Evolutionary conservation across 1,140 invertebrate genomes (phyloP).

Genomic region (Diorhabda carinulata): DNA sequence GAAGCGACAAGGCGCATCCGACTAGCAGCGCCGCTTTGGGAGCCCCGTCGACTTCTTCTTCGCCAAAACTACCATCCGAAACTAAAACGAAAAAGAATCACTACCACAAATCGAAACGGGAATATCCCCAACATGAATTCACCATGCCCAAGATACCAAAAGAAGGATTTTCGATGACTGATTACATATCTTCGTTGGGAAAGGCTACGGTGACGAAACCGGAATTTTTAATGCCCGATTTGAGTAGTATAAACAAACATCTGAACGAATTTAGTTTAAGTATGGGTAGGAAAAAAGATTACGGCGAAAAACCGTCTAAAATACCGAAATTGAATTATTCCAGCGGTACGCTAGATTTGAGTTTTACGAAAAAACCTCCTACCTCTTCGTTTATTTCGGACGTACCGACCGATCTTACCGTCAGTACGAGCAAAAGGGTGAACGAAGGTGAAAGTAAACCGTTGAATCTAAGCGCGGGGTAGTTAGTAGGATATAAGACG

Average conservation of each 20-base stretch:
- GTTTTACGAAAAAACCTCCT: slow-evolving; percentile 25
- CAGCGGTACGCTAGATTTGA: slow-evolving; percentile 34
- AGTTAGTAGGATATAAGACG: slow-evolving; percentile 14
- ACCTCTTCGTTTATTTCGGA: slow-evolving; percentile 21
- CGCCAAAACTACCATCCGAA: slow-evolving; percentile 44
- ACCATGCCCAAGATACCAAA: slow-evolving; percentile 46
- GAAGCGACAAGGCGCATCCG: background rate
- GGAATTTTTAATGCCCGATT: slow-evolving; percentile 36
- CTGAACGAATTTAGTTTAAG: slow-evolving; percentile 34
- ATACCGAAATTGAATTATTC: slow-evolving; percentile 32
- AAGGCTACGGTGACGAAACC: slow-evolving; percentile 45
- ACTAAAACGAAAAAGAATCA: slow-evolving; percentile 36
- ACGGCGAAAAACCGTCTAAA: slow-evolving; percentile 28
- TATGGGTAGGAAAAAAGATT: slow-evolving; percentile 32
- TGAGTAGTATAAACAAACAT: slow-evolving; percentile 25
- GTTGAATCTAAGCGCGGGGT: slow-evolving; percentile 32
- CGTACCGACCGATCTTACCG: slow-evolving; percentile 28
- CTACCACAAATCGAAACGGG: slow-evolving; percentile 39
- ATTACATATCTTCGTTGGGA: slow-evolving; percentile 45
- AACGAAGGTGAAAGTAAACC: slow-evolving; percentile 26
- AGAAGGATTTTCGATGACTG: slow-evolving; percentile 42
- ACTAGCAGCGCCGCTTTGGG: background rate
- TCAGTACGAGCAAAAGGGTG: slow-evolving; percentile 20
- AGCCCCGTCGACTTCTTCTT: slow-evolving; percentile 37
- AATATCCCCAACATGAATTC: slow-evolving; percentile 50